A percentile compares a stretch with the other conserved stretches of the same genome.
These are phyloP conservation scores for Zoanthus gigantus DNA, from an alignment of 92 coral and sea anemone genomes.

Conservation along the genomic window DNA sequence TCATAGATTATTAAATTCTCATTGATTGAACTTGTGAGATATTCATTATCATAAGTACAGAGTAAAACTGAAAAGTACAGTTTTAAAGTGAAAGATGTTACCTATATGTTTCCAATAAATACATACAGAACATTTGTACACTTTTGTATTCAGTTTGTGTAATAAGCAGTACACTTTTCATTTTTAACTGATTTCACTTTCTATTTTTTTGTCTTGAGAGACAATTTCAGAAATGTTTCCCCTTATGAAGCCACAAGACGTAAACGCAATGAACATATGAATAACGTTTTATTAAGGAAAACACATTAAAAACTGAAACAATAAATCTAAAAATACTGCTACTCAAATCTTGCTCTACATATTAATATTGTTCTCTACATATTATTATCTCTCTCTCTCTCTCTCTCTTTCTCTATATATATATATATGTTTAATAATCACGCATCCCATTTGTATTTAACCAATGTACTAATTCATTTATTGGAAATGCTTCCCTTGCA, in stretches of 20 bases:
- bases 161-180: neutral
- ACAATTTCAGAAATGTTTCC: neutral
- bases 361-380: neutral
- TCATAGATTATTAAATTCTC: no score
- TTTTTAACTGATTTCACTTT: neutral
- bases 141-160: constrained; percentile 5
- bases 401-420: neutral
- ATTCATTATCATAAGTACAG: no score
- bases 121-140: neutral
- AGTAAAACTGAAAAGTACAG: no score
- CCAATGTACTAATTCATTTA: neutral
- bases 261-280: neutral
- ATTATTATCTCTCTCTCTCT: neutral
- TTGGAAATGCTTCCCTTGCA: neutral
- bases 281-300: constrained; percentile 1
- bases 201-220: neutral
- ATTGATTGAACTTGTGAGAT: no score
- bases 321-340: constrained; percentile 6
- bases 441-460: neutral
- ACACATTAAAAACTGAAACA: constrained; percentile 7
- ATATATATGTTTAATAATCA: neutral
- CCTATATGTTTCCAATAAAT: no score
- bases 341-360: neutral
- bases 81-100: no score
- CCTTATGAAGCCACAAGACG: neutral